Percentiles rank a stretch among this genome's conserved stretches.
Conservation (phyloP, 2,113 vertebrate species). For the Felis chaus region DNA sequence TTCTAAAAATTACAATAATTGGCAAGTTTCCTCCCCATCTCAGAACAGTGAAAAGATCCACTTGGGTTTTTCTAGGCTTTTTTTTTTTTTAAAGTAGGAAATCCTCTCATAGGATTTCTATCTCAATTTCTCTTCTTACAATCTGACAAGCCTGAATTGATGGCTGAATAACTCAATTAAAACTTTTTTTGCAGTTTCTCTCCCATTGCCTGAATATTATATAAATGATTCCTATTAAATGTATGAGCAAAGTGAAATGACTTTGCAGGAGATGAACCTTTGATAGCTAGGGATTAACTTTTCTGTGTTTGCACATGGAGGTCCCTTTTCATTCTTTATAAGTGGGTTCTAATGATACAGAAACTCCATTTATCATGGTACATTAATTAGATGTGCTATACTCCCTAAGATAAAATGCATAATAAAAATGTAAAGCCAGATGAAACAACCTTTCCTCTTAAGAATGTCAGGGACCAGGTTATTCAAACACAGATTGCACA, state of each 20-base stretch:
- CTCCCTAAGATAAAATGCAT: conserved; percentile 70
- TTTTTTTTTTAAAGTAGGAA: conserved; percentile 16
- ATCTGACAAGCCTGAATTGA: conserved; percentile 64
- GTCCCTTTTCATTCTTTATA: conserved; percentile 71
- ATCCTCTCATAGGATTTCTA: conserved; percentile 61
- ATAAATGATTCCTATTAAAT: conserved; percentile 74
- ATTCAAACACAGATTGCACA: conserved; percentile 46
- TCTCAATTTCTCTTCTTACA: conserved; percentile 64
- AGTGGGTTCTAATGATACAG: conserved; percentile 76
- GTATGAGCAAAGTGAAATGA: conserved; percentile 69
- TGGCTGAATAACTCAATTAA: conserved; percentile 78
- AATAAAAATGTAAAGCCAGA: conserved; percentile 70
- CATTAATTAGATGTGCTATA: conserved; percentile 73
- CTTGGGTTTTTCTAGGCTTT: neutral
- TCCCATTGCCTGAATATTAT: conserved; percentile 59
- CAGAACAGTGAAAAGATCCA: conserved; percentile 4
- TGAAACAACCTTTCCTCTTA: conserved; percentile 65
- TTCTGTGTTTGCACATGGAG: conserved; percentile 65
- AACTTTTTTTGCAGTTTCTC: conserved; percentile 56
- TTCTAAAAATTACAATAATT: conserved; percentile 63
- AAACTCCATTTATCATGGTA: conserved; percentile 75
- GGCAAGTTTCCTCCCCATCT: neutral
- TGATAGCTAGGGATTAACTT: conserved; percentile 74
- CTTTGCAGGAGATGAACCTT: conserved; percentile 71
- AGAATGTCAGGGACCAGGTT: conserved; percentile 64